phyloP scores from a whole-genome alignment of 2,888 invertebrate genomes.

The Cheilosia impressa region DNA sequence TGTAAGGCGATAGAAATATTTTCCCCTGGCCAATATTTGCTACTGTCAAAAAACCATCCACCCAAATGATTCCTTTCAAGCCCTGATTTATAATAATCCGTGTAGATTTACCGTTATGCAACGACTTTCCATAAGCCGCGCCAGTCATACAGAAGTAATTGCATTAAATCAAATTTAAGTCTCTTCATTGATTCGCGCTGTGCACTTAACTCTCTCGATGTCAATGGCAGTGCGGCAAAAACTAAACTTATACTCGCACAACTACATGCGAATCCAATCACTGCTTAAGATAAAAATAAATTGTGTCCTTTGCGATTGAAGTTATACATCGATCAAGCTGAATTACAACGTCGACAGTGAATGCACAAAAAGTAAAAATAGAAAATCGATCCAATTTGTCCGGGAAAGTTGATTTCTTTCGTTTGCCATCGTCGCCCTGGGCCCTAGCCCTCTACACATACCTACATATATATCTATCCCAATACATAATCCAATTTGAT shows the following conservation, averaged over 20 bases:
- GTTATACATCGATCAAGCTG: constrained; percentile 37
- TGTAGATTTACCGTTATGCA: no score
- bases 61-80: no score
- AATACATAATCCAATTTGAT: constrained; percentile 62
- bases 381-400: constrained; percentile 57
- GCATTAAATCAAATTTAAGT: background rate
- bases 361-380: constrained; percentile 64
- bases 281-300: constrained; percentile 17
- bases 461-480: constrained; percentile 8
- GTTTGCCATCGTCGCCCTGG: background rate
- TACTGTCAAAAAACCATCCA: no score
- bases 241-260: background rate
- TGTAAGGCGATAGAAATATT: no score
- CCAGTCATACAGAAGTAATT: background rate
- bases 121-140: no score
- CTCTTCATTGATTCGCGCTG: background rate
- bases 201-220: background rate
- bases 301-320: background rate
- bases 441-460: background rate
- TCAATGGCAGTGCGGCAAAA: no score
- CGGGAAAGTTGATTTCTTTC: constrained; percentile 30
- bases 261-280: constrained; percentile 7
- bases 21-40: no score
- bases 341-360: constrained; percentile 45
- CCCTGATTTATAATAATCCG: no score